Percentiles rank a stretch among this genome's conserved stretches.
These are phyloP conservation scores for Brenthis daphne DNA, from an alignment of 2,888 invertebrate genomes.

Conservation along the genomic window DNA sequence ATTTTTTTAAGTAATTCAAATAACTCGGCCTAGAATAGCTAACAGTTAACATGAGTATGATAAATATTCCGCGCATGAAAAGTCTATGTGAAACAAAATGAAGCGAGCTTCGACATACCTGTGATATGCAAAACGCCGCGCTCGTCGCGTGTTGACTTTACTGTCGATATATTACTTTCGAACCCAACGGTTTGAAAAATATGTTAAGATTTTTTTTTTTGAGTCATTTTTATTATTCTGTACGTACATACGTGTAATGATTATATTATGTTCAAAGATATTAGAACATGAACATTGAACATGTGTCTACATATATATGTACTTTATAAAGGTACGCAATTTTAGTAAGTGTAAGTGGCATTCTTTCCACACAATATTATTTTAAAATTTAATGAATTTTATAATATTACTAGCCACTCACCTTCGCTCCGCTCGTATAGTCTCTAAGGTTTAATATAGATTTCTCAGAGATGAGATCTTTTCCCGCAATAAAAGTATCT, in stretches of 20 bases:
- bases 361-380: too few species aligned
- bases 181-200: background rate
- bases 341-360: too few species aligned
- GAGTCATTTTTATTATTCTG: background rate
- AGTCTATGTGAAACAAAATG: constrained; percentile 4
- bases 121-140: constrained; percentile 6
- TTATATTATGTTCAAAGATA: too few species aligned
- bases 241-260: too few species aligned
- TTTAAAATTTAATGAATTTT: too few species aligned
- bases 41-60: background rate
- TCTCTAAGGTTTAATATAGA: too few species aligned
- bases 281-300: background rate
- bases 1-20: background rate
- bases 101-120: constrained; percentile 3
- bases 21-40: background rate
- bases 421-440: too few species aligned
- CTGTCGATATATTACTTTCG: background rate
- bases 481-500: too few species aligned
- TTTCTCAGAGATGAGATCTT: too few species aligned
- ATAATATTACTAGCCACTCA: too few species aligned
- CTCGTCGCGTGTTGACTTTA: constrained; percentile 1
- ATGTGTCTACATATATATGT: background rate
- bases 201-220: background rate
- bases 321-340: too few species aligned
- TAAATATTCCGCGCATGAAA: constrained; percentile 6